Evolutionary conservation across 2,797 vertebrate genomes (phyloP).

Genomic region (Alauda arvensis): DNA sequence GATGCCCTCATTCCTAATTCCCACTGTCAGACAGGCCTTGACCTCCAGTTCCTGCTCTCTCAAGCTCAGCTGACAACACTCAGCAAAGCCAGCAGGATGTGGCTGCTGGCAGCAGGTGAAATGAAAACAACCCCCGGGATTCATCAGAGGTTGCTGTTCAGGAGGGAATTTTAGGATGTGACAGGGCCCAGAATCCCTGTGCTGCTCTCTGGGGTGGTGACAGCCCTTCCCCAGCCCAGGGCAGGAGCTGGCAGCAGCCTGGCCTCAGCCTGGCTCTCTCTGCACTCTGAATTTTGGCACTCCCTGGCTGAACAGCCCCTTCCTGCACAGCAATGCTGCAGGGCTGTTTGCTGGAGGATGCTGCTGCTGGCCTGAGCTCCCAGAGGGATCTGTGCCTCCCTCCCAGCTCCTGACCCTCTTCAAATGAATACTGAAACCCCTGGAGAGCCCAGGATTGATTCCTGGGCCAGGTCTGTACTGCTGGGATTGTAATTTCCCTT

Average conservation of each 20-base stretch:
- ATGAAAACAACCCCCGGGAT: background rate
- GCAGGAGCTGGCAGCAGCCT: background rate
- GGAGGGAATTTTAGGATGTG: background rate
- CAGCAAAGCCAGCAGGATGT: background rate
- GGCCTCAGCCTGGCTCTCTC: background rate
- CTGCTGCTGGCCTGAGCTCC: background rate
- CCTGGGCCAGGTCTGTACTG: background rate
- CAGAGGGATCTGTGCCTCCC: background rate
- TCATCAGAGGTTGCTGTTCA: background rate
- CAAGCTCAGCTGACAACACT: background rate
- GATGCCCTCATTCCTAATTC: background rate
- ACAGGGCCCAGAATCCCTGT: background rate
- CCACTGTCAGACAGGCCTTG: background rate
- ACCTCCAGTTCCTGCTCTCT: background rate
- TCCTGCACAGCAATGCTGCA: background rate
- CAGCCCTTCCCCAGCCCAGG: background rate
- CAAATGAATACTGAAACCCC: background rate
- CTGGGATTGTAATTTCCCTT: background rate
- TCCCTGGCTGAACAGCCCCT: background rate
- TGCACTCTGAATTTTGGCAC: background rate
- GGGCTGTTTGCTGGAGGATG: background rate
- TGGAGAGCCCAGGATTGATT: background rate
- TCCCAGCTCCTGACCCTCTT: background rate
- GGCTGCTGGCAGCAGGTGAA: background rate
- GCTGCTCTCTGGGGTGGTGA: background rate